phyloP scores from a whole-genome alignment of 2,113 vertebrate genomes.

The Misgurnus anguillicaudatus region DNA sequence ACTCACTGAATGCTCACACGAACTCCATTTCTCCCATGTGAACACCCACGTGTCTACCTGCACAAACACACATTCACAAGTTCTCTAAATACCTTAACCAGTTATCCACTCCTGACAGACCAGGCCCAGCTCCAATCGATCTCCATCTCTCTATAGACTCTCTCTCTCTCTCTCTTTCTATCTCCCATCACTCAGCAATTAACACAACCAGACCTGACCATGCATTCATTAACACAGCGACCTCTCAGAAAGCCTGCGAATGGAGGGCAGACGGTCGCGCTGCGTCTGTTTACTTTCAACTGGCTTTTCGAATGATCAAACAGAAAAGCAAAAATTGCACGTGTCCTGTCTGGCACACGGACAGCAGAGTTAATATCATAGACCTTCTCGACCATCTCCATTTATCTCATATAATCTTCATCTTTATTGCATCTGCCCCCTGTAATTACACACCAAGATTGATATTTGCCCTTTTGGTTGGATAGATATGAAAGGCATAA shows the following conservation, averaged over 20 bases:
- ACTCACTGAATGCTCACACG: background rate
- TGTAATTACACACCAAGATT: slow-evolving; percentile 59
- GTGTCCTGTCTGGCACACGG: slow-evolving; percentile 57
- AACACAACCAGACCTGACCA: slow-evolving; percentile 55
- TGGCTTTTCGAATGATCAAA: slow-evolving; percentile 67
- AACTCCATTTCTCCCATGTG: background rate
- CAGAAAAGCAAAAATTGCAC: slow-evolving; percentile 61
- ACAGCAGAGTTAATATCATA: slow-evolving; percentile 54
- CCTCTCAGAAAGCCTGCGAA: slow-evolving; percentile 21
- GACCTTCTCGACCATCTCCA: slow-evolving; percentile 47
- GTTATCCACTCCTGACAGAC: slow-evolving; percentile 46
- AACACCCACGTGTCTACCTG: background rate
- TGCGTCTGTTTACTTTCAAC: slow-evolving; percentile 51
- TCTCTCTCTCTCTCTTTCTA: slow-evolving; percentile 33
- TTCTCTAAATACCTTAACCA: slow-evolving; percentile 6
- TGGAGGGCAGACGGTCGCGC: slow-evolving; percentile 32
- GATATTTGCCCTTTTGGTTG: slow-evolving; percentile 56
- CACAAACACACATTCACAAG: slow-evolving; percentile 2
- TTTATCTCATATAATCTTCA: slow-evolving; percentile 56
- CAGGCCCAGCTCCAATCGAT: slow-evolving; percentile 11
- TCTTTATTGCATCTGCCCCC: slow-evolving; percentile 53
- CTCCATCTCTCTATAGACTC: slow-evolving; percentile 25
- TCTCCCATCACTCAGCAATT: slow-evolving; percentile 54
- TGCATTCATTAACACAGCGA: slow-evolving; percentile 49
- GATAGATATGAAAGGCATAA: slow-evolving; percentile 25